Conservation (phyloP, 2,888 invertebrate genomes). For the Amphipyra tragopoginis region DNA sequence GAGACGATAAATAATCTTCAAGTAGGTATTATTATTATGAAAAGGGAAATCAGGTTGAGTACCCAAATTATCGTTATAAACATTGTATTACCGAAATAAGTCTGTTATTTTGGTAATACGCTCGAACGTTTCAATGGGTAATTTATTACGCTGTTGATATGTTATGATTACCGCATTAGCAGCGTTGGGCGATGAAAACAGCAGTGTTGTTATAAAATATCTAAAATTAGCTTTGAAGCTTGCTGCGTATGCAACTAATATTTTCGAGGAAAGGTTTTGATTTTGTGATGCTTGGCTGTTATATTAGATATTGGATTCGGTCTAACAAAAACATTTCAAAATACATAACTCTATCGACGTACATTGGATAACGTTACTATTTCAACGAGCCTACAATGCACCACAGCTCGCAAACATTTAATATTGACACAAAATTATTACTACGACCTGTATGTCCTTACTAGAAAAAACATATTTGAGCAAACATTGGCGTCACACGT, state of each 20-base stretch:
- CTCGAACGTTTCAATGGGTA: slow-evolving; percentile 20
- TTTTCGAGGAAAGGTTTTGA: too few species aligned
- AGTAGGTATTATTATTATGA: slow-evolving; percentile 31
- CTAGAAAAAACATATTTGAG: slow-evolving; percentile 30
- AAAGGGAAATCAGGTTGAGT: slow-evolving; percentile 37
- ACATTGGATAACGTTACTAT: not conserved
- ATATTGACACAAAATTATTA: slow-evolving; percentile 22
- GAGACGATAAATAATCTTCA: slow-evolving; percentile 31
- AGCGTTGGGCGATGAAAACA: slow-evolving; percentile 11
- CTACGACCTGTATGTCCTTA: slow-evolving; percentile 14
- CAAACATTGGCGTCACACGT: slow-evolving; percentile 41
- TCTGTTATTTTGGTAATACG: slow-evolving; percentile 31
- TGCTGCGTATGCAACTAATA: slow-evolving; percentile 2
- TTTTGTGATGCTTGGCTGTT: too few species aligned
- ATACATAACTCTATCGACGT: too few species aligned
- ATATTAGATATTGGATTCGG: too few species aligned
- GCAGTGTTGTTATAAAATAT: slow-evolving; percentile 7
- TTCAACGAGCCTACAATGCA: slow-evolving; percentile 4
- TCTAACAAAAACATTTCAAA: too few species aligned
- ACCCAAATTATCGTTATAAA: slow-evolving; percentile 33
- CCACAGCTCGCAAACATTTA: slow-evolving; percentile 2
- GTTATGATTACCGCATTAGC: slow-evolving; percentile 37
- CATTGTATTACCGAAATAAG: slow-evolving; percentile 33
- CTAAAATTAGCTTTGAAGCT: slow-evolving; percentile 28
- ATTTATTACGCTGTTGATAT: slow-evolving; percentile 12